Base-by-base conservation (phyloP, 2,888 invertebrate species). In the Drosophila tripunctata region DNA sequence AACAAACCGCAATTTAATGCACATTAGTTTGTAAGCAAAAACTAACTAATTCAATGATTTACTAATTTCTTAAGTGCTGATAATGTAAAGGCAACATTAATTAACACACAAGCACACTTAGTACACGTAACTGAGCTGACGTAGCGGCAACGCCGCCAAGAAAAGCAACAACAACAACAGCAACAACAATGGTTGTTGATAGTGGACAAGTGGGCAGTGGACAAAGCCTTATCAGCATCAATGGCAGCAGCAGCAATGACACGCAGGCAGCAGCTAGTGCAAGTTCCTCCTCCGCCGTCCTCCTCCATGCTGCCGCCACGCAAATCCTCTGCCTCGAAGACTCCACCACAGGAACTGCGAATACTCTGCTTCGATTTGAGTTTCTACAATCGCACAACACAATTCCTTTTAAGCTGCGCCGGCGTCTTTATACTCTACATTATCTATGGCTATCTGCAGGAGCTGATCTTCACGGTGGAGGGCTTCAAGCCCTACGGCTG, bases 371-470 rank as follows among this genome's bases (percentile, higher is more conserved):
- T 96, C 72, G 94, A 96, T 88, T 92, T 97, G 52, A 94, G 94
- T 7, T 90, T 93, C 40, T 94, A 93, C 74, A 94, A 89, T 41
- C 81, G 78, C 10, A 92, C 94, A 14, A 91, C 93, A 3, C 97
- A 97, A 90, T 96, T 98, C 89, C 66, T 95, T 1, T 91, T 95
- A 48, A 96, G 97, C 89, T 95, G 95, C 50, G 86, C 92, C 19
- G 96, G 96, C 54, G 96, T 98, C 5, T 98, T 98, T 91, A 90
- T 96, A 68, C 96, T 97, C 88, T 99, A 96, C 91, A 91, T 98
- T 62, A 92, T 97, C 0, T 98, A 98, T 93, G 98, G 98, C 51
- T 98, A 97, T 91, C 93, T 96, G 89, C 94, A 96, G 93, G 99
- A 99, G 92, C 92, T 98, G 40, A 96, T 99, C 89, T 99, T 98